Conservation (phyloP, 2,113 vertebrate species). For the Nycticebus coucang region DNA sequence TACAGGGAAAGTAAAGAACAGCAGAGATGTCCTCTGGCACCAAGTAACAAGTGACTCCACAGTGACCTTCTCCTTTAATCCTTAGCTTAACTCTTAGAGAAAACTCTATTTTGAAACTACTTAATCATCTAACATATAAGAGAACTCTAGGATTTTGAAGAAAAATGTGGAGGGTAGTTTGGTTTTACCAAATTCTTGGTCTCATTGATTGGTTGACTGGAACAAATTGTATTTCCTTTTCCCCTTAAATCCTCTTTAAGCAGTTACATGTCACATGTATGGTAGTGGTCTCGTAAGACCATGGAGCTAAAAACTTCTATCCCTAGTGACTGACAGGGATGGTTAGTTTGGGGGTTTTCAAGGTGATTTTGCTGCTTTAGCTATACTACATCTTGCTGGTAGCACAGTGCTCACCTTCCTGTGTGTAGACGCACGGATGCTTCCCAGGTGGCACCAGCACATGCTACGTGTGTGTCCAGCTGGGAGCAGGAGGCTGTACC, state of each 20-base stretch:
- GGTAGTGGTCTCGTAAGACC: not conserved
- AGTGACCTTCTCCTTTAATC: not conserved
- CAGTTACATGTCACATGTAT: not conserved
- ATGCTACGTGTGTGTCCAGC: not conserved
- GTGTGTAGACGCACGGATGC: not conserved
- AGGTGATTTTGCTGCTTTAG: not conserved
- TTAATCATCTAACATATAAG: not conserved
- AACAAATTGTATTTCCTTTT: not conserved
- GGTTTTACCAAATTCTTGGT: not conserved
- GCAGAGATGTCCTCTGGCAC: not conserved
- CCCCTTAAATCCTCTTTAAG: not conserved
- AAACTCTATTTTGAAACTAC: not conserved
- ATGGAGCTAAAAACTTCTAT: not conserved
- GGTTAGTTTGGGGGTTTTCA: not conserved
- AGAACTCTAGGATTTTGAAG: not conserved
- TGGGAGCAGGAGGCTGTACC: not conserved
- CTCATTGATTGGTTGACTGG: not conserved
- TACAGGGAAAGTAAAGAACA: not conserved
- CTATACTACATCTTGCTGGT: not conserved
- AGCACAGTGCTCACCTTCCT: too few species aligned
- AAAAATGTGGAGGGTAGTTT: not conserved
- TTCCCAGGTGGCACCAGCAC: not conserved
- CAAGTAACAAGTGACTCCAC: not conserved
- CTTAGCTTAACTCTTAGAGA: not conserved
- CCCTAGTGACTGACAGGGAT: not conserved